Evolutionary conservation across 2,797 vertebrate genomes (phyloP).

Genomic region (Epinephelus malabaricus): DNA sequence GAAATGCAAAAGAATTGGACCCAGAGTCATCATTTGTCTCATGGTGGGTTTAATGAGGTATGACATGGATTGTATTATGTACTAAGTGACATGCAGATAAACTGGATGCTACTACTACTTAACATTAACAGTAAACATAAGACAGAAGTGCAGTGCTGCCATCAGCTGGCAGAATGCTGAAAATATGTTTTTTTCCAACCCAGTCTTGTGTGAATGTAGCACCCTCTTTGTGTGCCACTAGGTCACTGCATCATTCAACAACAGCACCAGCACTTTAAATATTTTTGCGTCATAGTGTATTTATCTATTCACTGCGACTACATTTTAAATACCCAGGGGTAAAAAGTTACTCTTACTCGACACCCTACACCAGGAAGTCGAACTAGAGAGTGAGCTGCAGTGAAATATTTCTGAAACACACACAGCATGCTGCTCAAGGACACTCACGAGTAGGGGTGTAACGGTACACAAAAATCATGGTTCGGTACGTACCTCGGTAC

Average conservation of each 20-base stretch:
- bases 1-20: background rate
- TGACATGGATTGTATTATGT: background rate
- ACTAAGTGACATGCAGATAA: background rate
- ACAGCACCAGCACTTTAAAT: background rate
- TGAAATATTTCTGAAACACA: background rate
- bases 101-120: background rate
- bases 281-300: background rate
- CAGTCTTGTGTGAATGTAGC: conserved; percentile 38
- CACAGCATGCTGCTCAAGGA: conserved; percentile 3
- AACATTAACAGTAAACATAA: background rate
- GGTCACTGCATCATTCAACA: conserved; percentile 43
- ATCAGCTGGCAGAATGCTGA: conserved; percentile 51
- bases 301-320: background rate
- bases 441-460: background rate
- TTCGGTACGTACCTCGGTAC: too few species aligned
- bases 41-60: too few species aligned
- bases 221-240: conserved; percentile 60
- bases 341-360: background rate
- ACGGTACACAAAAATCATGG: too few species aligned
- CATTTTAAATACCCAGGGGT: background rate
- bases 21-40: background rate
- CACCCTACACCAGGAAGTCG: background rate
- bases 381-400: background rate
- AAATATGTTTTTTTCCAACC: background rate
- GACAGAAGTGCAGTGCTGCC: conserved; percentile 61